These are phyloP conservation scores for Hormiphora californensis DNA, from an alignment of 37 sponge, comb jelly and placozoan genomes.

Conservation along the genomic window DNA sequence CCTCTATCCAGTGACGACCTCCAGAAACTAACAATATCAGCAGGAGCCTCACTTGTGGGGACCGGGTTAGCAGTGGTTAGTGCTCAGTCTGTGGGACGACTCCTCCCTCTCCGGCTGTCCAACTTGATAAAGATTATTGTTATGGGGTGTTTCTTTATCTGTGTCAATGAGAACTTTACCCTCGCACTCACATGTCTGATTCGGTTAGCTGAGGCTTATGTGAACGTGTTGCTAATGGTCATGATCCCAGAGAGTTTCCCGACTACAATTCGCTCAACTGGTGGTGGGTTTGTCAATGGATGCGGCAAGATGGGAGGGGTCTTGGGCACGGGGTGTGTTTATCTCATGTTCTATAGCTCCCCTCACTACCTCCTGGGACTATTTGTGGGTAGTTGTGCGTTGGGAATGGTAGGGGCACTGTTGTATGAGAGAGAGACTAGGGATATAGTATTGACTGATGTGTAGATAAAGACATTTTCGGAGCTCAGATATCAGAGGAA, in stretches of 20 bases:
- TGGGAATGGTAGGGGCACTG: not conserved
- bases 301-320: not conserved
- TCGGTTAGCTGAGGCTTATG: not conserved
- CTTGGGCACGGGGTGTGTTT: not conserved
- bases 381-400: not conserved
- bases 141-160: not conserved
- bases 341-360: not conserved
- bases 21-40: not conserved
- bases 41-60: not conserved
- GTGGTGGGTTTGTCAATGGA: slow-evolving; percentile 7
- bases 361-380: not conserved
- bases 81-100: not conserved
- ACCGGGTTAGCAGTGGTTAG: not conserved
- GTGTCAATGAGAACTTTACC: not conserved
- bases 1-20: not conserved
- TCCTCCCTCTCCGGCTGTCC: not conserved
- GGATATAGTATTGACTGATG: not conserved
- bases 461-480: no score
- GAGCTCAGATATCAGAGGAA: no score
- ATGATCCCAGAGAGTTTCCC: slow-evolving; percentile 32
- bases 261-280: not conserved
- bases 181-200: not conserved
- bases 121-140: not conserved
- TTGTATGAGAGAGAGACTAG: not conserved
- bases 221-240: not conserved